A percentile compares a stretch with the other conserved stretches of the same genome.
Conservation (phyloP, 2,888 invertebrate genomes). For the Oxystoma pomonae region DNA sequence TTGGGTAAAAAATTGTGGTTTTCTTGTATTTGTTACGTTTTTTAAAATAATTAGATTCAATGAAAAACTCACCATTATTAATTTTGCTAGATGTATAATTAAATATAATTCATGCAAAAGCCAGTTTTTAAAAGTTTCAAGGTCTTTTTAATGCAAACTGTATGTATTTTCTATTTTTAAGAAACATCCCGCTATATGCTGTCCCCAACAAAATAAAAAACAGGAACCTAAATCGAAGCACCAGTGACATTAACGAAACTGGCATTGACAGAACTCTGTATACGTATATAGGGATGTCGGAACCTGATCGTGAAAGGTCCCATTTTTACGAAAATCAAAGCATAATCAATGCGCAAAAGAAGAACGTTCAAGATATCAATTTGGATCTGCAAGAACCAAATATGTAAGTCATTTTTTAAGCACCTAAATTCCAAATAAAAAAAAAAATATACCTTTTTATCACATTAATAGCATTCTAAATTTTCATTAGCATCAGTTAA, state of each 20-base stretch:
- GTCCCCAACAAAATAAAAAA: slow-evolving; percentile 9
- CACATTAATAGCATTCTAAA: too few species aligned
- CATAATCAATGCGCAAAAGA: slow-evolving; percentile 39
- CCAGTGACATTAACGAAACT: slow-evolving; percentile 39
- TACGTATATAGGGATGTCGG: slow-evolving; percentile 46
- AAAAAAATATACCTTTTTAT: too few species aligned
- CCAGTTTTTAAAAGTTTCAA: too few species aligned
- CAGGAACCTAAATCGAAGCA: slow-evolving; percentile 38
- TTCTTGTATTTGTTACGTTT: too few species aligned
- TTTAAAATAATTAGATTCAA: too few species aligned
- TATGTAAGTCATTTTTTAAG: not conserved
- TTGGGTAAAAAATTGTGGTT: too few species aligned
- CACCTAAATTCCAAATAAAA: too few species aligned
- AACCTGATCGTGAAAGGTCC: slow-evolving; percentile 39
- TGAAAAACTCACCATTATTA: too few species aligned
- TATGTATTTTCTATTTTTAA: not conserved
- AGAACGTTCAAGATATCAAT: not conserved
- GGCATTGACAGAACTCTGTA: slow-evolving; percentile 37
- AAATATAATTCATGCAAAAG: too few species aligned
- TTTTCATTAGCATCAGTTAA: too few species aligned
- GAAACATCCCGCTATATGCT: not conserved
- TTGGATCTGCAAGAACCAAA: not conserved
- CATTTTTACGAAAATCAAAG: slow-evolving; percentile 46
- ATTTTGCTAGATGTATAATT: too few species aligned
- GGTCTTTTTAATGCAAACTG: too few species aligned